Conservation (phyloP, 2,888 invertebrate genomes). For the Pseudococcus longispinus region DNA sequence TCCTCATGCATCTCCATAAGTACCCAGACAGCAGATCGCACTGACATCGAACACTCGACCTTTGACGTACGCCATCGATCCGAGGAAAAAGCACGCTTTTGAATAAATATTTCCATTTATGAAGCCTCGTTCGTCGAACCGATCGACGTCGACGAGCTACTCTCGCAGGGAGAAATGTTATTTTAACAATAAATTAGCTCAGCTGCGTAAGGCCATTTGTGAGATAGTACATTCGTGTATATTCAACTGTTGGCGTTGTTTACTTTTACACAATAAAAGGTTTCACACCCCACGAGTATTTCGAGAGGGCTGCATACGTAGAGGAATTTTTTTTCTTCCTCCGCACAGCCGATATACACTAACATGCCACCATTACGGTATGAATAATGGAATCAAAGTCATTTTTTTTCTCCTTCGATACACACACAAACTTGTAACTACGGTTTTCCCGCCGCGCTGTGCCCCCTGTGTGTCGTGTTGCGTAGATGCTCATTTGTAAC, state of each 20-base stretch:
- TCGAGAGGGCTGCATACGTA: background rate
- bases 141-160: background rate
- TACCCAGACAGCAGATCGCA: background rate
- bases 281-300: conserved; percentile 16
- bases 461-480: background rate
- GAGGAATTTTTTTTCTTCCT: background rate
- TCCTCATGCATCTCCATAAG: background rate
- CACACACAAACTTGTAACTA: background rate
- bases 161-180: conserved; percentile 37
- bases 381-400: conserved; percentile 25
- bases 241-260: conserved; percentile 46
- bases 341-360: background rate
- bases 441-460: background rate
- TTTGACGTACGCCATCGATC: conserved; percentile 9
- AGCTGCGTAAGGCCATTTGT: conserved; percentile 46
- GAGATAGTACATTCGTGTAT: conserved; percentile 36
- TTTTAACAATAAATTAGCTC: conserved; percentile 45
- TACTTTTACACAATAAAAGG: conserved; percentile 44
- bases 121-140: background rate
- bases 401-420: conserved; percentile 1
- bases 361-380: conserved; percentile 1
- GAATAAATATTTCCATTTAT: conserved; percentile 16
- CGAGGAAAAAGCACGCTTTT: background rate
- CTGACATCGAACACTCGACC: conserved; percentile 23
- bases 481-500: conserved; percentile 1